Conservation (phyloP, 2,888 invertebrate genomes). For the Altica lythri region DNA sequence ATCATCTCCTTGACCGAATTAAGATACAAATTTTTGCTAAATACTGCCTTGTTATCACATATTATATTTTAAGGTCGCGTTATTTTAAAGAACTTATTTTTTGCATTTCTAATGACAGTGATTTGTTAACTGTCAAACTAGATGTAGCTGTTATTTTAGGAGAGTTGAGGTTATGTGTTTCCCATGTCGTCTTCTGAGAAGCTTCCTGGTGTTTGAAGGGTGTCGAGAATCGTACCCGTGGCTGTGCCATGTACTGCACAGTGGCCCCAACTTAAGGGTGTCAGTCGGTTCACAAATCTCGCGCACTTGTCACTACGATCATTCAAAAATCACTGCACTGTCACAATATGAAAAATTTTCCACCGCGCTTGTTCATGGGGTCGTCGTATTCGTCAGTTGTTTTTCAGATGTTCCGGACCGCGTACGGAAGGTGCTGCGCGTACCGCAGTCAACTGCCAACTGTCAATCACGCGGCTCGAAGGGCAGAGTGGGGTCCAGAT, state of each 20-base stretch:
- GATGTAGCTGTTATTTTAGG: too few relatives aligned
- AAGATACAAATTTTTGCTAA: too few relatives aligned
- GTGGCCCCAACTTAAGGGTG: too few relatives aligned
- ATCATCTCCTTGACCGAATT: too few relatives aligned
- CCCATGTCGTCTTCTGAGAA: constrained; percentile 25
- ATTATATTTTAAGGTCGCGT: too few relatives aligned
- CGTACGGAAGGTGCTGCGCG: constrained; percentile 64
- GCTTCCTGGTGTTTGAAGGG: constrained; percentile 41
- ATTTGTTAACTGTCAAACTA: too few relatives aligned
- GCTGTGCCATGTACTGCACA: constrained; percentile 84
- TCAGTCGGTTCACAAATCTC: constrained; percentile 38
- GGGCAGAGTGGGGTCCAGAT: constrained; percentile 62
- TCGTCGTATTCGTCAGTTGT: constrained; percentile 40
- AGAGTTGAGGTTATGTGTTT: too few relatives aligned
- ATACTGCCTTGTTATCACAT: too few relatives aligned
- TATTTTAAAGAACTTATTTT: too few relatives aligned
- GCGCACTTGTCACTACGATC: constrained; percentile 29
- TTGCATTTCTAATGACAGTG: too few relatives aligned
- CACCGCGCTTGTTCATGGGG: constrained; percentile 43
- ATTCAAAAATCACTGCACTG: constrained; percentile 29
- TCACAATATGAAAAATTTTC: constrained; percentile 26
- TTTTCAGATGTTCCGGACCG: constrained; percentile 50
- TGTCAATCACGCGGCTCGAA: constrained; percentile 66
- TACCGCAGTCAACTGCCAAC: constrained; percentile 70
- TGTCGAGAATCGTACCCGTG: constrained; percentile 72